These are phyloP conservation scores for Macrosiphum euphorbiae DNA, from an alignment of 2,888 invertebrate species.

Conservation along the genomic window DNA sequence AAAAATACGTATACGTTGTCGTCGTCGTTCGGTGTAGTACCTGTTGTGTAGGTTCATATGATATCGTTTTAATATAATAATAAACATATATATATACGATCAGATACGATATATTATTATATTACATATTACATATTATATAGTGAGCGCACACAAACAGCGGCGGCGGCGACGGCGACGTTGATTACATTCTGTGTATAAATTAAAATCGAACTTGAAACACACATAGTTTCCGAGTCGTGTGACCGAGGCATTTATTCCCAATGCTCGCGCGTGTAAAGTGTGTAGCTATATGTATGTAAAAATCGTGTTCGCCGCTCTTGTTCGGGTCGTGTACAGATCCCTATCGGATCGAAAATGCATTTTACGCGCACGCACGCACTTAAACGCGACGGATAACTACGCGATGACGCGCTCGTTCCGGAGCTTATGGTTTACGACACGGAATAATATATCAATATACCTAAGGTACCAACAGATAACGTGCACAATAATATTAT, in stretches of 20 bases:
- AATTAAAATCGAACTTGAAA: slow-evolving; percentile 54
- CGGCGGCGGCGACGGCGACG: background rate
- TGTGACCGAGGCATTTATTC: background rate
- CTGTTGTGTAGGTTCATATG: background rate
- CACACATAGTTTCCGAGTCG: background rate
- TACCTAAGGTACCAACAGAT: background rate
- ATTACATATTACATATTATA: background rate
- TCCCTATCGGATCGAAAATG: slow-evolving; percentile 15
- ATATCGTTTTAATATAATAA: background rate
- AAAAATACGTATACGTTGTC: background rate
- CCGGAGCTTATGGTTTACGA: background rate
- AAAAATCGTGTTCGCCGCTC: slow-evolving; percentile 35
- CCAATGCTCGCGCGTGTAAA: background rate
- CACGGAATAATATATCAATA: background rate
- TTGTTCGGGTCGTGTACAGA: slow-evolving; percentile 33
- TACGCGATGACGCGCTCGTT: background rate
- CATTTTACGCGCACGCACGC: background rate
- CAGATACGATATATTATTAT: background rate
- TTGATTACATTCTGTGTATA: slow-evolving; percentile 15
- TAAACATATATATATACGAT: background rate
- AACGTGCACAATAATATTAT: background rate
- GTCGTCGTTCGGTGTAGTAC: background rate
- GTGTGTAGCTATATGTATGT: background rate
- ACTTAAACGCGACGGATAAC: slow-evolving; percentile 14
- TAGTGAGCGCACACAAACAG: background rate